A percentile compares a stretch with the other conserved stretches of the same genome.
Evolutionary conservation across 2,888 invertebrate genomes (phyloP).

Genomic region (Lordiphosa fenestrarum): DNA sequence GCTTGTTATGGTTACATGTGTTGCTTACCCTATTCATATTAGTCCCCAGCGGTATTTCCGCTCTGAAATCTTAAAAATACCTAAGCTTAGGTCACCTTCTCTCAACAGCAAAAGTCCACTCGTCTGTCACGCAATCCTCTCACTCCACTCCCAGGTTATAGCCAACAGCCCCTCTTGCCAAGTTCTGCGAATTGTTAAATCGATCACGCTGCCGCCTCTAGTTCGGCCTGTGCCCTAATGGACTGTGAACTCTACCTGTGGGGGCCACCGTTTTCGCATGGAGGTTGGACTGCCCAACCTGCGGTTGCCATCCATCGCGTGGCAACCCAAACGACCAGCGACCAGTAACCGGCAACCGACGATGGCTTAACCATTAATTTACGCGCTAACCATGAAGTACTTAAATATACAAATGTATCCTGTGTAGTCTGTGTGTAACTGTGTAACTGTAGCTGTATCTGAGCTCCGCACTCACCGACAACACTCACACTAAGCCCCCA

Average conservation of each 20-base stretch:
- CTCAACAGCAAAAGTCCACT: too few relatives aligned
- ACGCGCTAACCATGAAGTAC: slow-evolving; percentile 66
- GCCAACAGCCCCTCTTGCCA: too few relatives aligned
- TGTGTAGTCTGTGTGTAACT: slow-evolving; percentile 3
- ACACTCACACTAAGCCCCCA: slow-evolving; percentile 1
- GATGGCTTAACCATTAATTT: slow-evolving; percentile 65
- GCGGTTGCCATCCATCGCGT: slow-evolving; percentile 34
- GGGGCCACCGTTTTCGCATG: slow-evolving; percentile 2
- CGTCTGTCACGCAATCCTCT: too few relatives aligned
- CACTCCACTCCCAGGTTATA: too few relatives aligned
- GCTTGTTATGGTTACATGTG: too few relatives aligned
- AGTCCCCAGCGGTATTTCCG: too few relatives aligned
- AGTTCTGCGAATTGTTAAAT: too few relatives aligned
- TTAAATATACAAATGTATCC: slow-evolving; percentile 65
- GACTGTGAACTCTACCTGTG: slow-evolving; percentile 16
- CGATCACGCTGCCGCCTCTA: too few relatives aligned
- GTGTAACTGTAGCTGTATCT: slow-evolving; percentile 36
- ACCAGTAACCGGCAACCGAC: slow-evolving; percentile 29
- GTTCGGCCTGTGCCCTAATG: slow-evolving; percentile 10
- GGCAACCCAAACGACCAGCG: slow-evolving; percentile 28
- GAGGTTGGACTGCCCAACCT: slow-evolving; percentile 4
- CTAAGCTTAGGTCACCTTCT: too few relatives aligned
- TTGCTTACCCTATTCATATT: too few relatives aligned
- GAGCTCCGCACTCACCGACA: slow-evolving; percentile 30
- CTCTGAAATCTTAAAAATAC: too few relatives aligned